Evolutionary conservation across 2,113 vertebrate genomes (phyloP).

Genomic region (Notechis scutatus): DNA sequence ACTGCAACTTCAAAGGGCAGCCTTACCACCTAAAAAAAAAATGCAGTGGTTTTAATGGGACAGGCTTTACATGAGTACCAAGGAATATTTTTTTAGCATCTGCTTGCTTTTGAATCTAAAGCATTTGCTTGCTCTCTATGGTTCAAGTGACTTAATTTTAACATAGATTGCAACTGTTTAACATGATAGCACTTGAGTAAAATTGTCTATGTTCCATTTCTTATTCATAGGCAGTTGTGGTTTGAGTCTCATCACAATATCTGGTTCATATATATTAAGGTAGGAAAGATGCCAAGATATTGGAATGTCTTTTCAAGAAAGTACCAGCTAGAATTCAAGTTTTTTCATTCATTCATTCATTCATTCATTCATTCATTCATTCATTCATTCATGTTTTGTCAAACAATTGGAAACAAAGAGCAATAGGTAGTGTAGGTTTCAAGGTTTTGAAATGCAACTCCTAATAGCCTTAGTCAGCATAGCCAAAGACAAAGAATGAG

Average conservation of each 20-base stretch:
- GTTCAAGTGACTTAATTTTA: constrained; percentile 30
- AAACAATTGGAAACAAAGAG: background rate
- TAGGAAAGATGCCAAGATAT: background rate
- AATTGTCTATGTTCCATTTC: background rate
- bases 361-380: background rate
- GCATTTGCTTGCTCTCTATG: constrained; percentile 4
- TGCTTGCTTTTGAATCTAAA: background rate
- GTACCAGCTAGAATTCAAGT: background rate
- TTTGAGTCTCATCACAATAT: background rate
- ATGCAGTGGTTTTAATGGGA: background rate
- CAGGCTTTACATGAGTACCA: background rate
- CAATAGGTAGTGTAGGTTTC: background rate
- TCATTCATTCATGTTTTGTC: background rate
- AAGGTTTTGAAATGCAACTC: background rate
- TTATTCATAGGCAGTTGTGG: background rate
- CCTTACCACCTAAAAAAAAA: background rate
- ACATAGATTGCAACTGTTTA: background rate
- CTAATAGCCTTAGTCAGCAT: background rate
- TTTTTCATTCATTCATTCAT: background rate
- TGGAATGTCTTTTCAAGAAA: background rate
- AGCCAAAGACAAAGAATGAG: background rate
- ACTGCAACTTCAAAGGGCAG: background rate
- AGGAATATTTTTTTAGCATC: background rate
- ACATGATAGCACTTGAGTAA: background rate
- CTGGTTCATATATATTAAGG: background rate